Conservation (phyloP, 2,797 vertebrate genomes). For the Natrix natrix region DNA sequence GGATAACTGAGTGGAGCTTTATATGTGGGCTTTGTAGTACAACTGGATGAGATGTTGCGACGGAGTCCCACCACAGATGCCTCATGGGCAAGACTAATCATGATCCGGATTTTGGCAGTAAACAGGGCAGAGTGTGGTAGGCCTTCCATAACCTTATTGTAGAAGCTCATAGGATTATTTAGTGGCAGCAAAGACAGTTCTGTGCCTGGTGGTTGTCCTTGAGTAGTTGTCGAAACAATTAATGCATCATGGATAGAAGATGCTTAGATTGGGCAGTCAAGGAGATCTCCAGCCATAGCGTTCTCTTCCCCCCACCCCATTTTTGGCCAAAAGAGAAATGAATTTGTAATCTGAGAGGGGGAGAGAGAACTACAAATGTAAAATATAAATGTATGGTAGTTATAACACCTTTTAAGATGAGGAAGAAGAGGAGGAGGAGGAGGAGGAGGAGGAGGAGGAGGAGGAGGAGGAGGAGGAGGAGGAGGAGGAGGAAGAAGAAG, state of each 20-base stretch:
- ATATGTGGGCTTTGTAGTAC: not conserved
- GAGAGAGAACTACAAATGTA: not conserved
- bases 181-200: not conserved
- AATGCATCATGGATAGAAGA: not conserved
- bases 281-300: not conserved
- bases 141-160: not conserved
- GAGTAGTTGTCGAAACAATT: not conserved
- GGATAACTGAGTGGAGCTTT: not conserved
- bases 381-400: not conserved
- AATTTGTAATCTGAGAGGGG: not conserved
- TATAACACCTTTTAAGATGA: not conserved
- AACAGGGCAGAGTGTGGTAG: not conserved
- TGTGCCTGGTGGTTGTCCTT: not conserved
- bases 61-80: too few species aligned
- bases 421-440: too few species aligned
- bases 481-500: accelerated
- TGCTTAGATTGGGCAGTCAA: not conserved
- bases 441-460: too few species aligned
- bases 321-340: not conserved
- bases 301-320: not conserved
- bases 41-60: not conserved
- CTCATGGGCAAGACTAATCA: too few species aligned
- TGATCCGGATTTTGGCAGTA: not conserved
- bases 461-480: too few species aligned
- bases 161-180: not conserved